Evolutionary conservation across 2,113 vertebrate species (phyloP).

Genomic region (Lanius ludovicianus): DNA sequence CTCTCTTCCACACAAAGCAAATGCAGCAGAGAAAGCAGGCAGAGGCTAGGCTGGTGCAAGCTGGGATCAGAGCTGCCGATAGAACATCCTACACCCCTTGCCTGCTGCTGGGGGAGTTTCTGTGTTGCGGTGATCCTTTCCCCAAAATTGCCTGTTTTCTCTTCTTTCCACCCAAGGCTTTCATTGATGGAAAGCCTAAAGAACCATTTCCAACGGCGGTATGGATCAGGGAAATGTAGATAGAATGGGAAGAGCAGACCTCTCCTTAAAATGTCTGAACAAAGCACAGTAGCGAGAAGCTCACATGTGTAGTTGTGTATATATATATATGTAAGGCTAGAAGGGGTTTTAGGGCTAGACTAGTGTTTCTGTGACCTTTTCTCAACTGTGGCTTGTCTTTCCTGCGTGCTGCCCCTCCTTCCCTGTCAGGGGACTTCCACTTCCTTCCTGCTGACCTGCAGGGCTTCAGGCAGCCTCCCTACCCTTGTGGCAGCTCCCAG

Average conservation of each 20-base stretch:
- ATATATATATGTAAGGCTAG: background rate
- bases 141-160: background rate
- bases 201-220: background rate
- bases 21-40: background rate
- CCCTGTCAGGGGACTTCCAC: slow-evolving; percentile 17
- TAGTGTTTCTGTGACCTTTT: slow-evolving; percentile 19
- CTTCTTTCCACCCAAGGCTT: background rate
- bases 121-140: background rate
- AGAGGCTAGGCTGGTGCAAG: background rate
- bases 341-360: background rate
- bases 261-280: background rate
- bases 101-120: background rate
- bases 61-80: background rate
- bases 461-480: slow-evolving; percentile 20
- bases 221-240: background rate
- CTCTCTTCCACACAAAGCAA: background rate
- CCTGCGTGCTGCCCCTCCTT: background rate
- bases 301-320: background rate
- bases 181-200: background rate
- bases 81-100: background rate
- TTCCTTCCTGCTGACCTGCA: slow-evolving; percentile 39
- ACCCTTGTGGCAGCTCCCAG: slow-evolving; percentile 21
- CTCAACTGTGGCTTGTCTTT: slow-evolving; percentile 10
- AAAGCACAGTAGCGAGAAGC: background rate
- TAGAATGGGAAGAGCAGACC: background rate